Percentiles rank a stretch among this genome's conserved stretches.
phyloP scores from a whole-genome alignment of 2,888 invertebrate genomes.

The Sphaerophoria rueppellii region DNA sequence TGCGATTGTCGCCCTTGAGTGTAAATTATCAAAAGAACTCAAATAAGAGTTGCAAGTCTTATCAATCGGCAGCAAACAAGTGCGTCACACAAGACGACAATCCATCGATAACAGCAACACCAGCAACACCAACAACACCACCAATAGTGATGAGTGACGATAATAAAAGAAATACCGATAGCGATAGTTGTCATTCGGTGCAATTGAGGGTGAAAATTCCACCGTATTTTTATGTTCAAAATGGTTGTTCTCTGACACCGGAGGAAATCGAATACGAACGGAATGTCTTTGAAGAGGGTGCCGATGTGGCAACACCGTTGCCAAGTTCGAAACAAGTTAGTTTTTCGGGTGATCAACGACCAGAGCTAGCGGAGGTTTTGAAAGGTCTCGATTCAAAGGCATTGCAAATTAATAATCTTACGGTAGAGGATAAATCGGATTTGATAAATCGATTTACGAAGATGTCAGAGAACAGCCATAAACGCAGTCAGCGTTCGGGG shows the following conservation, averaged over 20 bases:
- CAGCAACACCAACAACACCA: background rate
- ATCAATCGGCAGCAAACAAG: slow-evolving; percentile 52
- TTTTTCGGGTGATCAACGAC: slow-evolving; percentile 75
- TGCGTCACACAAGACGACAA: slow-evolving; percentile 49
- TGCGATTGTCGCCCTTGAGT: slow-evolving; percentile 13
- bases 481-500: slow-evolving; percentile 49
- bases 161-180: slow-evolving; percentile 33
- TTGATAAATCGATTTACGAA: slow-evolving; percentile 70
- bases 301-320: slow-evolving; percentile 82
- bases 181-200: slow-evolving; percentile 63
- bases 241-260: slow-evolving; percentile 75
- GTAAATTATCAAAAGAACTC: slow-evolving; percentile 58
- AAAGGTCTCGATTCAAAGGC: slow-evolving; percentile 78
- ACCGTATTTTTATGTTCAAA: slow-evolving; percentile 29
- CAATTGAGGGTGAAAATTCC: slow-evolving; percentile 62
- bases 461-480: slow-evolving; percentile 28
- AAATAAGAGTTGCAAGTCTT: slow-evolving; percentile 57
- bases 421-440: slow-evolving; percentile 75
- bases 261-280: slow-evolving; percentile 80
- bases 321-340: slow-evolving; percentile 73
- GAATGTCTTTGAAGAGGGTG: slow-evolving; percentile 80
- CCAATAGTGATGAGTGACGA: slow-evolving; percentile 25
- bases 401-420: slow-evolving; percentile 78
- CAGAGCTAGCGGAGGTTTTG: slow-evolving; percentile 80
- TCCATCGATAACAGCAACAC: slow-evolving; percentile 30